phyloP scores from a whole-genome alignment of 2,797 vertebrate species.

The Dermochelys coriacea region DNA sequence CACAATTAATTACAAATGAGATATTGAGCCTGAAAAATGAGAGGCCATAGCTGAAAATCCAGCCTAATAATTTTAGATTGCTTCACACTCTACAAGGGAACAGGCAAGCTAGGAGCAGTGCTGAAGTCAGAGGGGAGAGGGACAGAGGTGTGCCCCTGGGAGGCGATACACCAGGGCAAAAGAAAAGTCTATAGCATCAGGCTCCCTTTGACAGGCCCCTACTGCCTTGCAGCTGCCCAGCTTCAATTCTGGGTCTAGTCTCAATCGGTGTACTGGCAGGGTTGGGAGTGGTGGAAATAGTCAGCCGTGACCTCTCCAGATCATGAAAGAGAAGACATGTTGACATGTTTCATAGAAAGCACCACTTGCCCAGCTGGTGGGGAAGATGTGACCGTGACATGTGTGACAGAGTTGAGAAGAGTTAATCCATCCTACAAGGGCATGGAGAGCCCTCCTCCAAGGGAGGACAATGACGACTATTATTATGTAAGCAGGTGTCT shows the following conservation, averaged over 20 bases:
- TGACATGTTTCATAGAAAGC: conserved; percentile 68
- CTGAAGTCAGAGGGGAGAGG: not conserved
- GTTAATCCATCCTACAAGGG: conserved; percentile 70
- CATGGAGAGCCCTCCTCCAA: conserved; percentile 54
- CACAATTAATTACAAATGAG: not conserved
- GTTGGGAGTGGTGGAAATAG: conserved; percentile 66
- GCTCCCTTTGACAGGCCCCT: conserved; percentile 15
- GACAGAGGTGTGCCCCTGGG: not conserved
- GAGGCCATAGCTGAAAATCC: not conserved
- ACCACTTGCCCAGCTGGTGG: conserved; percentile 64
- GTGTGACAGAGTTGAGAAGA: conserved; percentile 67
- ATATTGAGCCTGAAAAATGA: not conserved
- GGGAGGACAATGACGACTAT: conserved; percentile 58
- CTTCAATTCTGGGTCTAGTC: conserved; percentile 14
- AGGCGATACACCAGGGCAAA: not conserved
- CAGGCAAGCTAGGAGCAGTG: not conserved
- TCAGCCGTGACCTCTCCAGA: conserved; percentile 58
- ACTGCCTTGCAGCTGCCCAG: conserved; percentile 29
- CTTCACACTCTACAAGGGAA: not conserved
- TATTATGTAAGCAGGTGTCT: conserved; percentile 58
- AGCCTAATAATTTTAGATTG: not conserved
- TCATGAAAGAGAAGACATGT: conserved; percentile 71
- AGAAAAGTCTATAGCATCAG: not conserved
- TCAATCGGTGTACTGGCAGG: conserved; percentile 43
- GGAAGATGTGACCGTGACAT: conserved; percentile 63